Conservation (phyloP, 2,113 vertebrate genomes). For the Hippocampus abdominalis region DNA sequence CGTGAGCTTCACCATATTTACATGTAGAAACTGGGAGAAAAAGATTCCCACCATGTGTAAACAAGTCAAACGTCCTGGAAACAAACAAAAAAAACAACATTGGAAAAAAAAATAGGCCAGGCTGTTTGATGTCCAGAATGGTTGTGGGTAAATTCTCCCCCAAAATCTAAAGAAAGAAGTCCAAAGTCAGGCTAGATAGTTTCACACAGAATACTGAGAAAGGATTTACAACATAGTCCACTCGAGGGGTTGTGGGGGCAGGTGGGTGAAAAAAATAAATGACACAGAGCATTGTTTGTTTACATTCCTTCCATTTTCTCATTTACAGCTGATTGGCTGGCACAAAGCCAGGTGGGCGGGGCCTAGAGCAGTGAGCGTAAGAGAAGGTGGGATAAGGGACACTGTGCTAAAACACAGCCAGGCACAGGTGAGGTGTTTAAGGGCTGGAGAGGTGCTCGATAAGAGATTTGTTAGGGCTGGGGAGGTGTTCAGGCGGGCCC, state of each 20-base stretch:
- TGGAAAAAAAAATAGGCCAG: conserved; percentile 13
- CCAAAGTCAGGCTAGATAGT: conserved; percentile 39
- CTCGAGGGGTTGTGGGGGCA: not conserved
- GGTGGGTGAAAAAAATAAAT: not conserved
- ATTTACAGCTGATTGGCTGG: conserved; percentile 56
- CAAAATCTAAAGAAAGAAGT: conserved; percentile 19
- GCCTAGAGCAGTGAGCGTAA: conserved; percentile 66
- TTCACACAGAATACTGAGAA: conserved; percentile 47
- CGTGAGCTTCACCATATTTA: conserved; percentile 65
- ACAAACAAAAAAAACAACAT: not conserved
- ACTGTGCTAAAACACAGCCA: not conserved
- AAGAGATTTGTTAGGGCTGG: not conserved
- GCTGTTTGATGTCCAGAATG: conserved; percentile 39
- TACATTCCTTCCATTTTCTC: conserved; percentile 70
- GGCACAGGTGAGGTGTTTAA: conserved; percentile 5
- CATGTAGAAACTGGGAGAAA: conserved; percentile 65
- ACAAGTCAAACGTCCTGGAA: conserved; percentile 16
- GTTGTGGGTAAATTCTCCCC: conserved; percentile 15
- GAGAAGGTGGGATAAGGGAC: conserved; percentile 39
- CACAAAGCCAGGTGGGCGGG: conserved; percentile 19
- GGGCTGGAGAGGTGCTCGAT: not conserved
- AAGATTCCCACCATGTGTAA: conserved; percentile 2
- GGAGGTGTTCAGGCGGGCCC: not conserved
- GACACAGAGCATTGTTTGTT: conserved; percentile 28
- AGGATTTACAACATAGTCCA: conserved; percentile 52